A percentile compares a stretch with the other conserved stretches of the same genome.
Conservation (phyloP, 2,113 vertebrate genomes). For the Ondatra zibethicus region DNA sequence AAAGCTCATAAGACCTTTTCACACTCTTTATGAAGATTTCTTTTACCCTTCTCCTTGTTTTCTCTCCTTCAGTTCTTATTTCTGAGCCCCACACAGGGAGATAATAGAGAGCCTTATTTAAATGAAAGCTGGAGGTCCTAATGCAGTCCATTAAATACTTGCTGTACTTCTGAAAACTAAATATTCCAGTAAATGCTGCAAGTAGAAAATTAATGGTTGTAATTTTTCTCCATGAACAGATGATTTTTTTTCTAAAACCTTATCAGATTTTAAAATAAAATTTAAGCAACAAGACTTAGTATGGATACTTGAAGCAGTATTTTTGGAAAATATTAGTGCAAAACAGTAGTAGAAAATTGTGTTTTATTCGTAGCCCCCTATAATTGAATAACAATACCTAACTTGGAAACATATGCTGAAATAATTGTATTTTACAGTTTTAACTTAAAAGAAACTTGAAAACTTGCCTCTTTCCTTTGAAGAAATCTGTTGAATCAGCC, state of each 20-base stretch:
- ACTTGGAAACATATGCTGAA: neutral
- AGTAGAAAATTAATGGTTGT: neutral
- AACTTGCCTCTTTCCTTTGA: constrained; percentile 43
- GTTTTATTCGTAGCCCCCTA: constrained; percentile 43
- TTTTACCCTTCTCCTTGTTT: constrained; percentile 2
- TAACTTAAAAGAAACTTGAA: constrained; percentile 44
- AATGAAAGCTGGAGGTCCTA: neutral
- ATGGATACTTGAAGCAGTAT: neutral
- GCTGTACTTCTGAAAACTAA: neutral
- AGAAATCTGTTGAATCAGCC: neutral
- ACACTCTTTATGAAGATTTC: neutral
- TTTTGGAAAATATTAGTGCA: neutral
- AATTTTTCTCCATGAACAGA: neutral
- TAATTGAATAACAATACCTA: constrained; percentile 8
- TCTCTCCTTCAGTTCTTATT: neutral
- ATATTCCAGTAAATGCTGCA: neutral
- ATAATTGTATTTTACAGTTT: constrained; percentile 16
- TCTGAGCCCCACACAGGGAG: neutral
- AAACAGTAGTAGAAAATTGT: neutral
- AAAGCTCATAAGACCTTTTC: neutral
- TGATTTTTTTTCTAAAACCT: neutral
- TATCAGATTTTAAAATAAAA: constrained; percentile 58
- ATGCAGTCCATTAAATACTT: neutral
- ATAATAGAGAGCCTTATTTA: neutral
- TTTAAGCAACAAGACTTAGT: neutral